phyloP scores from a whole-genome alignment of 2,888 invertebrate genomes.

The Oscheius sp. region DNA sequence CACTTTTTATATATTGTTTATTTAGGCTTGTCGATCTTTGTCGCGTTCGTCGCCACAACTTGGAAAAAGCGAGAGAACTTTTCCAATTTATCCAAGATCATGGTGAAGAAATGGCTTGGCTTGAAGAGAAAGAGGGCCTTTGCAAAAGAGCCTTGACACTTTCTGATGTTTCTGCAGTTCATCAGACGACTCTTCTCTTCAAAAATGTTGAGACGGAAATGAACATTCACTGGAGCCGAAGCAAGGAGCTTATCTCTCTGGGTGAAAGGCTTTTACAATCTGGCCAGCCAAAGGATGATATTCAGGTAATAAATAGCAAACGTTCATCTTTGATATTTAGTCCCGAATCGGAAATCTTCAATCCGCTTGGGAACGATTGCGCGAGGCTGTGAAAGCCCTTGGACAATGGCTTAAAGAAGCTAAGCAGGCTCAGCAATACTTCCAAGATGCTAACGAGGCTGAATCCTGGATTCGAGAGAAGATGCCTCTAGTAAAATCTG shows the following conservation, averaged over 20 bases:
- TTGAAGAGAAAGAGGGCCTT: conserved; percentile 87
- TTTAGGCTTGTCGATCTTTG: conserved; percentile 78
- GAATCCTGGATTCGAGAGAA: conserved; percentile 97
- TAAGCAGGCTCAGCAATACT: conserved; percentile 85
- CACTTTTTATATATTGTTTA: background rate
- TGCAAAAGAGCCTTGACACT: conserved; percentile 91
- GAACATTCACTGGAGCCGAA: conserved; percentile 74
- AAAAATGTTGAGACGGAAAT: conserved; percentile 85
- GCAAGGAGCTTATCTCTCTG: conserved; percentile 70
- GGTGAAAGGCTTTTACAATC: conserved; percentile 63
- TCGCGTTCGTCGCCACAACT: conserved; percentile 80
- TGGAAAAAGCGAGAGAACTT: conserved; percentile 91
- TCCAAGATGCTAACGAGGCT: conserved; percentile 89
- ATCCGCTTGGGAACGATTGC: conserved; percentile 85
- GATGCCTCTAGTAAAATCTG: conserved; percentile 86
- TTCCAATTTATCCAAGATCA: conserved; percentile 93
- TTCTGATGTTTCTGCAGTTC: conserved; percentile 88
- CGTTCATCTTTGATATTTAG: conserved; percentile 6
- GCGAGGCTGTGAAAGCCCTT: conserved; percentile 81
- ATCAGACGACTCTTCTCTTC: conserved; percentile 89
- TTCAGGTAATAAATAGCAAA: conserved; percentile 35
- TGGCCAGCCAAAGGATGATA: conserved; percentile 51
- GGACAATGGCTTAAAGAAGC: conserved; percentile 84
- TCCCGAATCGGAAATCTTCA: conserved; percentile 46
- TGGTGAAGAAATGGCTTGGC: conserved; percentile 96